Conservation (phyloP, 2,888 invertebrate genomes). For the Tinea semifulvella region DNA sequence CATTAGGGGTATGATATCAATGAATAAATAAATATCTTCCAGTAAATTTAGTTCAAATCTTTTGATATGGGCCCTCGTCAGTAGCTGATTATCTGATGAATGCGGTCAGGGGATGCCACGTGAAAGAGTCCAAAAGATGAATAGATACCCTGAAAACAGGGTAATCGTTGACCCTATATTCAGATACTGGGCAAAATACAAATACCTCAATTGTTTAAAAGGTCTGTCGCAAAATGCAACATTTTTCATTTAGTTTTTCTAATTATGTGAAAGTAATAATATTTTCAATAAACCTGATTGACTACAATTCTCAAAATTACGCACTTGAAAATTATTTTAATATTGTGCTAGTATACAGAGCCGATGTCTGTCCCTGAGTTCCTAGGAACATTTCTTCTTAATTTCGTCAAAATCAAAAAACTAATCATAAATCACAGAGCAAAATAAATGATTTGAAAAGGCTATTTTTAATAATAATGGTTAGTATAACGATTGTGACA, state of each 20-base stretch:
- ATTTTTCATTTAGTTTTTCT: background rate
- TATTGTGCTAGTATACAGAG: too few species aligned
- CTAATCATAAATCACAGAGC: too few species aligned
- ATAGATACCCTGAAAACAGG: slow-evolving; percentile 33
- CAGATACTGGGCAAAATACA: background rate
- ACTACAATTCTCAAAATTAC: too few species aligned
- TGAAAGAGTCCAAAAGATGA: slow-evolving; percentile 62
- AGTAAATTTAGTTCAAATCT: slow-evolving; percentile 63
- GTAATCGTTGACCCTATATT: background rate
- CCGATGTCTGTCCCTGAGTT: too few species aligned
- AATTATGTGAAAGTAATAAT: too few species aligned
- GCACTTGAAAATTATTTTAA: too few species aligned
- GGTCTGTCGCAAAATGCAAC: background rate
- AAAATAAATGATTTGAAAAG: too few species aligned
- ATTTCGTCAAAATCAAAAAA: too few species aligned
- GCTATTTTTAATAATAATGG: too few species aligned
- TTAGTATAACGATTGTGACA: too few species aligned
- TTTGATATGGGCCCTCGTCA: slow-evolving; percentile 45
- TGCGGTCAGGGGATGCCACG: slow-evolving; percentile 50
- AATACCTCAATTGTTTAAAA: background rate
- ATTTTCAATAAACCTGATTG: too few species aligned
- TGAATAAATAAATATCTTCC: slow-evolving; percentile 63
- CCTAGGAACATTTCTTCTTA: too few species aligned
- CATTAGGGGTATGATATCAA: slow-evolving; percentile 33
- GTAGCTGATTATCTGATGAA: slow-evolving; percentile 57